A percentile compares a stretch with the other conserved stretches of the same genome.
Conservation (phyloP, 2,888 invertebrate genomes). For the Aradus depressus region DNA sequence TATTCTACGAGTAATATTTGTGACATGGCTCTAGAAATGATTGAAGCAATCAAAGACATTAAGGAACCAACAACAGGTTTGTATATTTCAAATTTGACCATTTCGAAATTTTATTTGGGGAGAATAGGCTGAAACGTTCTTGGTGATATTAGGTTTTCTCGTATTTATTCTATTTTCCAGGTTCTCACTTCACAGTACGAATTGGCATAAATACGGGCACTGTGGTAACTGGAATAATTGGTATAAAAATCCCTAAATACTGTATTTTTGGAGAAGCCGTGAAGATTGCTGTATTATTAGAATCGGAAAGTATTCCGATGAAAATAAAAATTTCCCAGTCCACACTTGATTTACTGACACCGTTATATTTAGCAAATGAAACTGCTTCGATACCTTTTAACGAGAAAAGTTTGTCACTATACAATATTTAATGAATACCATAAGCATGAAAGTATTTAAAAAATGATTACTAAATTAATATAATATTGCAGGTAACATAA, state of each 20-base stretch:
- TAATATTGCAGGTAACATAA: too few species aligned
- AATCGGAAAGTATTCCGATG: conserved; percentile 85
- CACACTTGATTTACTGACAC: conserved; percentile 62
- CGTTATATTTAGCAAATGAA: too few species aligned
- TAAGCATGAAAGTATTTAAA: too few species aligned
- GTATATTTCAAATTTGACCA: too few species aligned
- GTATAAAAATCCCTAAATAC: conserved; percentile 80
- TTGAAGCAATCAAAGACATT: conserved; percentile 79
- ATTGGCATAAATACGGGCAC: conserved; percentile 85
- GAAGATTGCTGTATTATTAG: conserved; percentile 85
- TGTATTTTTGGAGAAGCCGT: conserved; percentile 86
- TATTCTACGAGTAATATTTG: conserved; percentile 89
- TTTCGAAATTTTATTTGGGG: too few species aligned
- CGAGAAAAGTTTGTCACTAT: too few species aligned
- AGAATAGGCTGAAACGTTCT: too few species aligned
- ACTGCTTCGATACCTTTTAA: too few species aligned
- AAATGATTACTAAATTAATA: too few species aligned
- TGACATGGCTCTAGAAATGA: conserved; percentile 94
- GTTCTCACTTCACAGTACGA: conserved; percentile 67
- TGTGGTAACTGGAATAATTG: conserved; percentile 88
- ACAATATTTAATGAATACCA: too few species aligned
- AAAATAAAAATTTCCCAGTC: conserved; percentile 89
- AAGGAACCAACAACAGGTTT: conserved; percentile 90
- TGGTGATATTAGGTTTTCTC: not conserved
- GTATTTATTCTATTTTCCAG: conserved; percentile 36